phyloP scores from a whole-genome alignment of 1,140 invertebrate species.

The Conopomorpha cramerella region DNA sequence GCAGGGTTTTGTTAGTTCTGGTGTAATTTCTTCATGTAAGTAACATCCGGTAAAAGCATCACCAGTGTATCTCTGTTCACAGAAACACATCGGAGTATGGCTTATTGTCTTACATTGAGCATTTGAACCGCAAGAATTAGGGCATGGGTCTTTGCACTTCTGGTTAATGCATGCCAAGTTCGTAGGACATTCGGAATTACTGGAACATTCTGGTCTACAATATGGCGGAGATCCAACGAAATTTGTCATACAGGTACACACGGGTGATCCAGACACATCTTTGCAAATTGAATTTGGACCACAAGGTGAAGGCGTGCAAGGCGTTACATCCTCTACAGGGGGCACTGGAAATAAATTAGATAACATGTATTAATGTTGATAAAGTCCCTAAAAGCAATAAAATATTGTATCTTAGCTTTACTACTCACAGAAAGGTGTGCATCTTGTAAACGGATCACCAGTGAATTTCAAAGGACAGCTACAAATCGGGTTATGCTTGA shows the following conservation, averaged over 20 bases:
- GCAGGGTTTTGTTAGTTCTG: constrained; percentile 58
- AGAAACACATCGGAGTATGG: constrained; percentile 71
- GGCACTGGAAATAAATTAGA: constrained; percentile 30
- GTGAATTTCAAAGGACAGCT: constrained; percentile 63
- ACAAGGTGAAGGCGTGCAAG: constrained; percentile 72
- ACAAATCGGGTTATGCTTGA: constrained; percentile 71
- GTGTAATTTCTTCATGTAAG: constrained; percentile 13
- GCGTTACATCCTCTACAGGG: constrained; percentile 41
- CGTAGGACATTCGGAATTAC: constrained; percentile 74
- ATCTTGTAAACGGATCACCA: constrained; percentile 69
- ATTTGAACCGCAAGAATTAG: constrained; percentile 71
- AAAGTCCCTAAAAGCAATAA: no score
- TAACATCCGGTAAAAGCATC: constrained; percentile 67
- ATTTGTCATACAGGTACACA: constrained; percentile 68
- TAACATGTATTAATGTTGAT: no score
- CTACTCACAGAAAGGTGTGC: constrained; percentile 59
- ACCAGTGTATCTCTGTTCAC: constrained; percentile 61
- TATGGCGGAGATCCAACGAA: constrained; percentile 72
- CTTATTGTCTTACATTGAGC: constrained; percentile 71
- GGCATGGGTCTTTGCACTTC: constrained; percentile 76
- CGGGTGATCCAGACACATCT: constrained; percentile 60
- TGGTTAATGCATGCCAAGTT: constrained; percentile 73
- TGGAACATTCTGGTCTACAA: constrained; percentile 74
- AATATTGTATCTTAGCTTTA: not conserved
- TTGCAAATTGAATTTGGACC: constrained; percentile 77